phyloP scores from a whole-genome alignment of 2,113 vertebrate species.

The Perca schrenkii region DNA sequence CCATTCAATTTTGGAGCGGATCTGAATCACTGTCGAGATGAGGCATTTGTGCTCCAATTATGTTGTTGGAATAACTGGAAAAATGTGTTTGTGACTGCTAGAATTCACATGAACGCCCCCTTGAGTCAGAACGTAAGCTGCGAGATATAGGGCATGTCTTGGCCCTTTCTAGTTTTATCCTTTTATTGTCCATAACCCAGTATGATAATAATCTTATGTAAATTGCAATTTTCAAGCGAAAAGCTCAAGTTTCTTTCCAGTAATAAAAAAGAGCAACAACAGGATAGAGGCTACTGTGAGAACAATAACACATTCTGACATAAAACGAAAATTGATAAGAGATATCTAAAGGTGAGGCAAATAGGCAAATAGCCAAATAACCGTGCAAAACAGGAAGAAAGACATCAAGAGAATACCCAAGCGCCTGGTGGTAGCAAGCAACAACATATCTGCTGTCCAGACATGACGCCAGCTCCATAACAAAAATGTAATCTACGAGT shows the following conservation, averaged over 20 bases:
- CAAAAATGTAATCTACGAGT: constrained; percentile 28
- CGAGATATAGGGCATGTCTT: no score
- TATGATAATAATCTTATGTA: neutral
- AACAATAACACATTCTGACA: neutral
- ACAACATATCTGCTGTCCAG: neutral
- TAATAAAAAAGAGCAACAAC: neutral
- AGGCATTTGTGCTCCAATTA: no score
- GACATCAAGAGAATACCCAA: neutral
- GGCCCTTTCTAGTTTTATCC: no score
- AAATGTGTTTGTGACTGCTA: no score
- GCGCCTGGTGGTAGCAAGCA: neutral
- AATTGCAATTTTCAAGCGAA: no score
- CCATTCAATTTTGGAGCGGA: no score
- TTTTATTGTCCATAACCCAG: no score
- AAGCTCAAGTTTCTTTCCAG: neutral
- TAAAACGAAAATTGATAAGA: neutral
- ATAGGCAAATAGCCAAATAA: neutral
- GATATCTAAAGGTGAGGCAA: neutral
- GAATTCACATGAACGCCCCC: no score
- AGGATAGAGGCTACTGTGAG: neutral
- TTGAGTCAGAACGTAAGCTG: no score
- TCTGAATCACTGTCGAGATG: no score
- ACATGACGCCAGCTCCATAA: neutral
- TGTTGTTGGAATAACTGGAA: no score
- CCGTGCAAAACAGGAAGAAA: no score